A percentile compares a stretch with the other conserved stretches of the same genome.
phyloP scores from a whole-genome alignment of 2,113 vertebrate genomes.

The Eleginops maclovinus region DNA sequence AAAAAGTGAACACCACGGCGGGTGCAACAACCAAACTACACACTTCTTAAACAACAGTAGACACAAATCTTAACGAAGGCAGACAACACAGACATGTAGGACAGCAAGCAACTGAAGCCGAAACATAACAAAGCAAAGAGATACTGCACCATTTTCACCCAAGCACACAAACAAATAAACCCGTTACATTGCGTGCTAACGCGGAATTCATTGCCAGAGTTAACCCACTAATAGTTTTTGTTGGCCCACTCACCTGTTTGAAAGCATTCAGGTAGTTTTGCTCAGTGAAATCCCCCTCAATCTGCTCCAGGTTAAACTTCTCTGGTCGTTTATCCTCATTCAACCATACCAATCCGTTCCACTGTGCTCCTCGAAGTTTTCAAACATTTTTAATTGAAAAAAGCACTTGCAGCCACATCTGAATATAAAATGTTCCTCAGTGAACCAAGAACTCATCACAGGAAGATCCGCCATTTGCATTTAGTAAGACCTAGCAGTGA shows the following conservation, averaged over 20 bases:
- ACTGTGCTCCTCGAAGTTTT: neutral
- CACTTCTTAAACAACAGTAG: neutral
- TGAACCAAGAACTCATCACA: neutral
- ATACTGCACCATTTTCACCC: neutral
- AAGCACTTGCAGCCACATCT: neutral
- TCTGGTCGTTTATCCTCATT: neutral
- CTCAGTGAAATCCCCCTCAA: neutral
- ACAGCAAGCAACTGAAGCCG: too few species aligned
- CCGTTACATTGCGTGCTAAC: too few species aligned
- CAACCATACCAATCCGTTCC: neutral
- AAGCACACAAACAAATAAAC: neutral
- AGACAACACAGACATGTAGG: neutral
- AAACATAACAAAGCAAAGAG: neutral
- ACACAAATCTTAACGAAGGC: neutral
- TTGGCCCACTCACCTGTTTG: neutral
- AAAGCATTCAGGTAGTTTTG: neutral
- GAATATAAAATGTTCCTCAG: neutral
- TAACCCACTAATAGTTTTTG: neutral
- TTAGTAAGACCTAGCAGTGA: neutral
- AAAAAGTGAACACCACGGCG: neutral
- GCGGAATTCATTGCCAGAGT: neutral
- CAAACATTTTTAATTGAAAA: neutral
- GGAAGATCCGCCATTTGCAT: neutral
- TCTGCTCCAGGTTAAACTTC: neutral
- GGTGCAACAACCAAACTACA: neutral